Conservation (phyloP, 2,113 vertebrate species). For the Nycticryphes semicollaris region DNA sequence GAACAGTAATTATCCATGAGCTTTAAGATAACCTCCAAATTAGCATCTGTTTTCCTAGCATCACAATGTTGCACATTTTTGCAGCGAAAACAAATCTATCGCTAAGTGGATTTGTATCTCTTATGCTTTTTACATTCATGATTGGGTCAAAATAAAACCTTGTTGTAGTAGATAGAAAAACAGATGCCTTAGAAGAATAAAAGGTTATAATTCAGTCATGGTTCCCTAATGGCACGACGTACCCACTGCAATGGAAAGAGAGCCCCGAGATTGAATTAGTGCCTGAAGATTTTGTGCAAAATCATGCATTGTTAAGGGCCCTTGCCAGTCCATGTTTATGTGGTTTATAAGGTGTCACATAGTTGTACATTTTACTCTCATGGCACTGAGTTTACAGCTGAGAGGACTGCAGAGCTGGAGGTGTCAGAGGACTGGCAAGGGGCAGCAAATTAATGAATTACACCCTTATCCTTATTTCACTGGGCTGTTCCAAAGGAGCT, state of each 20-base stretch:
- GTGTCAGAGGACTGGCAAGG: not conserved
- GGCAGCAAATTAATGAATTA: not conserved
- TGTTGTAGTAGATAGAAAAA: not conserved
- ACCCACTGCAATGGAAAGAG: conserved; percentile 8
- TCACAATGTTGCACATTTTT: not conserved
- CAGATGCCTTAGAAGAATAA: not conserved
- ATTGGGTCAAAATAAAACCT: conserved; percentile 34
- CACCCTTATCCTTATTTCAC: not conserved
- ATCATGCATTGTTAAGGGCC: not conserved
- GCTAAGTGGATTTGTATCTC: not conserved
- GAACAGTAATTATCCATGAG: conserved; percentile 37
- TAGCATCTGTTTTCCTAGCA: conserved; percentile 3
- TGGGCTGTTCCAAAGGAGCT: not conserved
- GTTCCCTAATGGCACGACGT: not conserved
- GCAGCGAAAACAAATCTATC: conserved; percentile 19
- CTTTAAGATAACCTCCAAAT: conserved; percentile 33
- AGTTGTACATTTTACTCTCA: conserved; percentile 36
- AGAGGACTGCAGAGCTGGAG: not conserved
- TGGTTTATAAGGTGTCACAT: conserved; percentile 32
- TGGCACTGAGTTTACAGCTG: not conserved
- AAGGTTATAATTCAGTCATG: not conserved
- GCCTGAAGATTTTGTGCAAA: conserved; percentile 23
- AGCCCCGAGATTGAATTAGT: conserved; percentile 18
- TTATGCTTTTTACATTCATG: not conserved
- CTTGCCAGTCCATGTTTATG: conserved; percentile 16